Percentiles rank a stretch among this genome's conserved stretches.
phyloP scores from a whole-genome alignment of 2,888 invertebrate genomes.

The Acanthosoma haemorrhoidale region DNA sequence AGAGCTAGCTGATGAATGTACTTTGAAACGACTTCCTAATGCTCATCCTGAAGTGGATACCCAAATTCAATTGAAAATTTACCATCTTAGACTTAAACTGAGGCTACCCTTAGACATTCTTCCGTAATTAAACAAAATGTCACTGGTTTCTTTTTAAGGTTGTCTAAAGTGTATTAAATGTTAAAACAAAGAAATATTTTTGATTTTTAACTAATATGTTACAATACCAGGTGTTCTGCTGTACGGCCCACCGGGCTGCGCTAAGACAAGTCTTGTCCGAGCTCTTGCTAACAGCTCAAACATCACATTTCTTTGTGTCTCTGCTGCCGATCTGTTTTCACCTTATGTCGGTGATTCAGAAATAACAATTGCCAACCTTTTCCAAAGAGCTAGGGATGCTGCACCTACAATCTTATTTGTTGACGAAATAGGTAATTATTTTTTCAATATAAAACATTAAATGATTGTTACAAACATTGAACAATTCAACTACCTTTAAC shows the following conservation, averaged over 20 bases:
- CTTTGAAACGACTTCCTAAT: too few relatives aligned
- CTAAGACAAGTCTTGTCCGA: conserved; percentile 58
- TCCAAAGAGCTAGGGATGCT: conserved; percentile 55
- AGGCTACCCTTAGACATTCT: background rate
- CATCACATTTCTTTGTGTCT: conserved; percentile 54
- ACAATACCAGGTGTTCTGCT: conserved; percentile 51
- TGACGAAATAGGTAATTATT: conserved; percentile 55
- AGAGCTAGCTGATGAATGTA: too few relatives aligned
- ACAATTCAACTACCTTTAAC: too few relatives aligned
- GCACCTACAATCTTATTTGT: conserved; percentile 59
- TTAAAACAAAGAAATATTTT: background rate
- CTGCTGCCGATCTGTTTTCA: conserved; percentile 59
- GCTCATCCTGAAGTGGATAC: too few relatives aligned
- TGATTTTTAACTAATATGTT: background rate
- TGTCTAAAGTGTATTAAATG: background rate
- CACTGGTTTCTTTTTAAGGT: too few relatives aligned
- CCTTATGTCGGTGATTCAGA: conserved; percentile 62
- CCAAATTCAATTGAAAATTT: too few relatives aligned
- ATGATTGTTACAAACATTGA: too few relatives aligned
- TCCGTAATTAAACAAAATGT: too few relatives aligned
- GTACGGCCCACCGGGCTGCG: conserved; percentile 62
- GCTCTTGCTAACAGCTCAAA: conserved; percentile 53
- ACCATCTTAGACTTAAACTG: too few relatives aligned
- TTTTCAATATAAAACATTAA: background rate
- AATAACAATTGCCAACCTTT: conserved; percentile 54